Percentiles rank a stretch among this genome's conserved stretches.
Conservation (phyloP, 2,888 invertebrate genomes). For the Mythimna lalbum region DNA sequence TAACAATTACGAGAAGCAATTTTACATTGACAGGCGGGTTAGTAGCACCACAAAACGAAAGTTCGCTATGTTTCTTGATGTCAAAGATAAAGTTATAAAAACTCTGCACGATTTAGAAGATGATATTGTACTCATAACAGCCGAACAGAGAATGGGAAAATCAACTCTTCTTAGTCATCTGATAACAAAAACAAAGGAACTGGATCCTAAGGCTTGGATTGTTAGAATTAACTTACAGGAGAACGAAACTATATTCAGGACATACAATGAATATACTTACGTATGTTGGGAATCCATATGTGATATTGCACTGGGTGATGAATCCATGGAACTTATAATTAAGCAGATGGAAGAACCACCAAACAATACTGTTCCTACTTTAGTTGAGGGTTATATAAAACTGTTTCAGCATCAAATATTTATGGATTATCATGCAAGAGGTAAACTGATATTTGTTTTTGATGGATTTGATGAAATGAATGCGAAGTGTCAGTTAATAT, state of each 20-base stretch:
- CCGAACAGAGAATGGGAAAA: not conserved
- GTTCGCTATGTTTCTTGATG: not conserved
- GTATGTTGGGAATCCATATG: conserved; percentile 27
- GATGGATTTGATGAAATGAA: conserved; percentile 21
- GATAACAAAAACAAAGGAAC: not conserved
- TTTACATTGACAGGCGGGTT: conserved; percentile 36
- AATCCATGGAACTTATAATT: not conserved
- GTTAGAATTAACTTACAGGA: conserved; percentile 45
- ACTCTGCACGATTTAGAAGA: conserved; percentile 36
- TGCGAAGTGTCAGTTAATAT: not conserved
- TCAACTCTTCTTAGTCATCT: conserved; percentile 1
- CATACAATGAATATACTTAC: conserved; percentile 1
- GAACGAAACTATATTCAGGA: conserved; percentile 23
- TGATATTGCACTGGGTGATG: not conserved
- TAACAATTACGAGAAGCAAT: conserved; percentile 12
- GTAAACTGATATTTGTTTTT: conserved; percentile 23
- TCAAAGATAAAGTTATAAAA: conserved; percentile 7
- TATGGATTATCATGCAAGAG: conserved; percentile 19
- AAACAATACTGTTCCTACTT: not conserved
- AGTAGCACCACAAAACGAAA: not conserved
- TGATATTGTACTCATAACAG: not conserved
- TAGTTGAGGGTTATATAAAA: not conserved
- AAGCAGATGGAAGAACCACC: not conserved
- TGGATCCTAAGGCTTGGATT: conserved; percentile 41
- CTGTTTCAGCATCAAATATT: conserved; percentile 38